Evolutionary conservation across 2,797 vertebrate species (phyloP).

Genomic region (Typhlichthys eigenmanni): DNA sequence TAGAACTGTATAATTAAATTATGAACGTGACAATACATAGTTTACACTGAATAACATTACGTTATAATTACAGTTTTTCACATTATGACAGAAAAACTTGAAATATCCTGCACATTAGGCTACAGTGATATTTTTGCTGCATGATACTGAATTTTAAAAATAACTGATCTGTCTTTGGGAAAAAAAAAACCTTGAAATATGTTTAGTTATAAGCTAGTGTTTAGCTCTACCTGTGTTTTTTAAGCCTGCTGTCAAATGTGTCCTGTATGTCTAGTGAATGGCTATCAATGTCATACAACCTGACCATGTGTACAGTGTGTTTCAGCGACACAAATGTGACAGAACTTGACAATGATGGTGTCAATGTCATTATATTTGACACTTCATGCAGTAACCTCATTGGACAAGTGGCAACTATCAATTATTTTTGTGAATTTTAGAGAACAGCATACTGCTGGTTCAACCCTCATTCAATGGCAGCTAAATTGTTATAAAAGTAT

Average conservation of each 20-base stretch:
- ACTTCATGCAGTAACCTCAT: conserved; percentile 37
- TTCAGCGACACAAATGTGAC: conserved; percentile 31
- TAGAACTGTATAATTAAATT: too few species aligned
- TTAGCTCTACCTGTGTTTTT: conserved; percentile 44
- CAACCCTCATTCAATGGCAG: conserved; percentile 75
- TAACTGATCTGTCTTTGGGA: too few species aligned
- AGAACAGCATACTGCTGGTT: conserved; percentile 60
- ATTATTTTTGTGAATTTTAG: conserved; percentile 65
- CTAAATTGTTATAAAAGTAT: conserved; percentile 71
- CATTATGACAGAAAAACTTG: too few species aligned
- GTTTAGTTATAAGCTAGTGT: conserved; percentile 53
- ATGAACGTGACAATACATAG: too few species aligned
- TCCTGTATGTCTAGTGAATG: conserved; percentile 32
- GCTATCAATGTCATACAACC: conserved; percentile 31
- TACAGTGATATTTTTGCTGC: too few species aligned
- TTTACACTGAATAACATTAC: too few species aligned
- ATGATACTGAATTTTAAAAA: too few species aligned
- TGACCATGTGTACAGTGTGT: conserved; percentile 16
- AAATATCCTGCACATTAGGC: too few species aligned
- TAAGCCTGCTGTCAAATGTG: conserved; percentile 34
- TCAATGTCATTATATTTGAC: conserved; percentile 29
- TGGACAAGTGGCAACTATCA: conserved; percentile 28
- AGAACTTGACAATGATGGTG: conserved; percentile 42
- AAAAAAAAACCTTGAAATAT: conserved; percentile 10
- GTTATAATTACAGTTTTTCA: too few species aligned